These are phyloP conservation scores for Trachops cirrhosus DNA, from an alignment of 2,797 vertebrate species.

Conservation along the genomic window DNA sequence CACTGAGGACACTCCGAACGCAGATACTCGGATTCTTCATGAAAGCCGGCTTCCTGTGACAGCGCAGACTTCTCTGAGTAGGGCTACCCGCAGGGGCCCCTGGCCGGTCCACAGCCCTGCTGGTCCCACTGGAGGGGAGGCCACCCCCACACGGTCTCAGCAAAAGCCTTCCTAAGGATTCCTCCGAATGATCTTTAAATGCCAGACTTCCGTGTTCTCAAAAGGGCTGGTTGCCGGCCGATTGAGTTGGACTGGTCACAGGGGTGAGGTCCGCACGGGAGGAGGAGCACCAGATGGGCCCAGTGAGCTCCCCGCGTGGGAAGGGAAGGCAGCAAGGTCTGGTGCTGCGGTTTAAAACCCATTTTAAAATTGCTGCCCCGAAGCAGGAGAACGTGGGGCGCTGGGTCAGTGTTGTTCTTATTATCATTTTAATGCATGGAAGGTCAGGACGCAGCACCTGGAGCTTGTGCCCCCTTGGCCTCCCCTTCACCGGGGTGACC, in stretches of 20 bases:
- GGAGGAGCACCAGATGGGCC: rapidly evolving
- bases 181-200: neutral
- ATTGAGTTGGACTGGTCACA: neutral
- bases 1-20: rapidly evolving
- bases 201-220: neutral
- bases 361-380: neutral
- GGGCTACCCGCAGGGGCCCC: too few relatives aligned
- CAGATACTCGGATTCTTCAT: rapidly evolving
- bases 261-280: neutral
- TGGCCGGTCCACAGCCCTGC: rapidly evolving
- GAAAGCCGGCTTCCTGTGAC: rapidly evolving
- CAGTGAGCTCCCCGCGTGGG: neutral
- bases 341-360: neutral
- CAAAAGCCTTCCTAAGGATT: neutral
- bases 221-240: neutral
- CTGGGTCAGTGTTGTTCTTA: too few relatives aligned
- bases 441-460: too few relatives aligned
- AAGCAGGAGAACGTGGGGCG: neutral
- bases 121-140: neutral
- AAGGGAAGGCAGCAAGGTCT: neutral
- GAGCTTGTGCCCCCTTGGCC: neutral
- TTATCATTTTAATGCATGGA: neutral
- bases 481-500: too few relatives aligned
- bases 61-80: rapidly evolving
- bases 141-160: too few relatives aligned